Base-by-base conservation (phyloP, 1,140 invertebrate genomes). In the Drosophila insularis region DNA sequence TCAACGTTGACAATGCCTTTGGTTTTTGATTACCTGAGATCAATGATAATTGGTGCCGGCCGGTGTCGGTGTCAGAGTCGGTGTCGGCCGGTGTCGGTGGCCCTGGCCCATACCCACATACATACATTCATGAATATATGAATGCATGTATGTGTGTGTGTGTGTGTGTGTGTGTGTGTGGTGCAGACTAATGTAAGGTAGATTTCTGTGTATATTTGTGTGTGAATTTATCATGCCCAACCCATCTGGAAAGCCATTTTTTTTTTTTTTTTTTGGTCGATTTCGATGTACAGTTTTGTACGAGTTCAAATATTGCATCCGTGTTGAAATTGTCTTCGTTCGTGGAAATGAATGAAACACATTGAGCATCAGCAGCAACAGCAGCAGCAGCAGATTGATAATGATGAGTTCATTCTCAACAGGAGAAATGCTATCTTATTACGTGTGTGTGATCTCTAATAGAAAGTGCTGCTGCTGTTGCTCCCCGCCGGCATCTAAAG, bases 251-350 rank as follows among this genome's bases (percentile, higher is more conserved):
- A 19, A 50, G 43, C 17, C 43, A 50, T 50, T 50, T 50, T 50
- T 46, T 37, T 37, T 35, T 35, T 35, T 37, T 3, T 10, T 37
- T 37, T 37, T 37, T 35, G 7, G 32, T 35, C 35, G 5, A 17
- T 31, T 32, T 55, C 37, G 68, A 75, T 37, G 62, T 66, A 63
- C 40, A 59, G 63, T 65, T 70, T 59, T 59, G 31, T 19, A 39
- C 7, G 39, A 64, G 63, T 72, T 78, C 66, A 71, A 64, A 71
- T 66, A 79, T 66, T 87, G 73, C 79, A 86, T 87, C 72, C 73
- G 69, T 62, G 55, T 76, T 63, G 72, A 50, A 50, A 50, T 50
- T 50, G 8, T 68, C 66, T 71, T 77, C 35, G 35, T 37, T 50
- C 43, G 43, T 50, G 43, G 43, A 50, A 50, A 10, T 50, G 43